Conservation (phyloP, 2,888 invertebrate genomes). For the Drosophila eohydei region DNA sequence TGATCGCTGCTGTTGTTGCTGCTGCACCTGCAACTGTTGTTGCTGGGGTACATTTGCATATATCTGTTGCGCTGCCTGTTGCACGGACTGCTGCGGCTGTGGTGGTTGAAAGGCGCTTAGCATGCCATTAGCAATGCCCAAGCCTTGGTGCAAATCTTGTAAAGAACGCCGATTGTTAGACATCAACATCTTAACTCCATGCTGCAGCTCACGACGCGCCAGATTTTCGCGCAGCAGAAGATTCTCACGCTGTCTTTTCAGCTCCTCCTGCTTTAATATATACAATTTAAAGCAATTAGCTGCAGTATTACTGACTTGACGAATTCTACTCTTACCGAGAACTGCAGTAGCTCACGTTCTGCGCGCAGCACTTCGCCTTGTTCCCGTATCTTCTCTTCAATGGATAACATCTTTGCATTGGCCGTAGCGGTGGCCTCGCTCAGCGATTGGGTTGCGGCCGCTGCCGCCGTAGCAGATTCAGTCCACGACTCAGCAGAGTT, state of each 20-base stretch:
- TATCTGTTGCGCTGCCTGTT: constrained; percentile 59
- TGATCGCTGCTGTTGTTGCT: constrained; percentile 56
- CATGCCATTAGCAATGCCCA: constrained; percentile 68
- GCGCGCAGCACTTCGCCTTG: constrained; percentile 91
- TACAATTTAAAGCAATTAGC: background rate
- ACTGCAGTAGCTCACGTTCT: constrained; percentile 90
- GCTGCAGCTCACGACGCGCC: constrained; percentile 86
- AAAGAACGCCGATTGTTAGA: constrained; percentile 87
- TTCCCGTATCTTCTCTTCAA: constrained; percentile 88
- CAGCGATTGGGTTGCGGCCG: constrained; percentile 84
- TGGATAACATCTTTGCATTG: constrained; percentile 87
- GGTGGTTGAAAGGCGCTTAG: constrained; percentile 57
- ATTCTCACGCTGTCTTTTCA: constrained; percentile 90
- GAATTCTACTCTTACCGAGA: constrained; percentile 57
- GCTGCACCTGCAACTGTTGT: constrained; percentile 36
- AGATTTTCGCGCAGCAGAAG: constrained; percentile 88
- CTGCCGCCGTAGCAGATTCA: constrained; percentile 81
- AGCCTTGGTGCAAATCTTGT: constrained; percentile 86
- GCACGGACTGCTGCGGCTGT: constrained; percentile 50
- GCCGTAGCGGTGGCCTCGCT: constrained; percentile 84
- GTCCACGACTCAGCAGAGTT: constrained; percentile 83
- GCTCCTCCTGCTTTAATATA: constrained; percentile 89
- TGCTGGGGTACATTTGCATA: constrained; percentile 73
- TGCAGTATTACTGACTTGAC: background rate
- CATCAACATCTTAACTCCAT: constrained; percentile 85